Conservation (phyloP, 2,888 invertebrate species). For the Tortricodes alternella region DNA sequence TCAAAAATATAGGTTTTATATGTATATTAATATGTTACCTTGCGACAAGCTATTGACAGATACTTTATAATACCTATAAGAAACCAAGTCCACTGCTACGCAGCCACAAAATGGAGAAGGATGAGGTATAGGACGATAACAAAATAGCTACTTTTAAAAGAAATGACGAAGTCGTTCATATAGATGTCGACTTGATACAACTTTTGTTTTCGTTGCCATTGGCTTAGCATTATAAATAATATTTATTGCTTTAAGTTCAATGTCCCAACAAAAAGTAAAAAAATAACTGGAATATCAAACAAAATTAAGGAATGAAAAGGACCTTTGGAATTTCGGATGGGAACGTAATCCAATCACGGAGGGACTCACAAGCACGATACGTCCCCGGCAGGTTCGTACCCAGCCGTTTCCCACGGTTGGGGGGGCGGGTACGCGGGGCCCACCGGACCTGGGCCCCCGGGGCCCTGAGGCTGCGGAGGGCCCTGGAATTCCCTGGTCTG, state of each 20-base stretch:
- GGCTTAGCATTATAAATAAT: too few species aligned
- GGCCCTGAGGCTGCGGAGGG: constrained; percentile 56
- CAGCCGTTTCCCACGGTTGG: constrained; percentile 68
- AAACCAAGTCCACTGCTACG: constrained; percentile 82
- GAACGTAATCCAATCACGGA: constrained; percentile 62
- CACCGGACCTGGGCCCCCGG: constrained; percentile 52
- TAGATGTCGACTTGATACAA: neutral
- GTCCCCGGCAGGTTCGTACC: constrained; percentile 77
- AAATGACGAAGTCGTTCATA: neutral
- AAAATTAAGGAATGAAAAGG: constrained; percentile 35
- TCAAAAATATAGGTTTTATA: constrained; percentile 49
- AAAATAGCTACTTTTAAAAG: neutral
- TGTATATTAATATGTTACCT: constrained; percentile 61
- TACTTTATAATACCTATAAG: constrained; percentile 70
- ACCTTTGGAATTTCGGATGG: constrained; percentile 45
- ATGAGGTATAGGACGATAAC: constrained; percentile 25
- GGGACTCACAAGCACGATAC: constrained; percentile 82
- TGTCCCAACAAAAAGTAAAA: too few species aligned
- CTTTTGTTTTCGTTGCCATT: too few species aligned
- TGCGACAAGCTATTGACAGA: constrained; percentile 74
- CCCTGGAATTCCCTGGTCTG: constrained; percentile 69
- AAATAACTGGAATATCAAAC: constrained; percentile 20
- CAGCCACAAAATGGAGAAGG: constrained; percentile 59
- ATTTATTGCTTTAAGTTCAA: too few species aligned
- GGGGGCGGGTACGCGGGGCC: constrained; percentile 41